Percentiles rank a stretch among this genome's conserved stretches.
These are phyloP conservation scores for Turritopsis rubra DNA, from an alignment of 30 jellyfish, hydroid and myxozoan genomes.

Conservation along the genomic window DNA sequence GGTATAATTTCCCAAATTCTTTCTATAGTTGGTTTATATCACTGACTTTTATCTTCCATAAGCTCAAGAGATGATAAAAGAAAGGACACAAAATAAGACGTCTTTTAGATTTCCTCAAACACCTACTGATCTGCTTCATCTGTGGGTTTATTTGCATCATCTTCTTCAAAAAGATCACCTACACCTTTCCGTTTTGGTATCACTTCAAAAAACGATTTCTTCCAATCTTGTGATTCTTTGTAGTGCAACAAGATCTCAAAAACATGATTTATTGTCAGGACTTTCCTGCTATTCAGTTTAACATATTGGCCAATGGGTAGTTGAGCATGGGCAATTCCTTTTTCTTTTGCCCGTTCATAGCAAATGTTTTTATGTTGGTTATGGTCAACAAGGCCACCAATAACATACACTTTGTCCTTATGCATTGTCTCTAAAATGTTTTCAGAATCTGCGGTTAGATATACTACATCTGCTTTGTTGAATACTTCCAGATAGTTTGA, in stretches of 20 bases:
- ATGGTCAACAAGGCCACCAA: constrained; percentile 96
- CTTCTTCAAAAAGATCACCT: constrained; percentile 12
- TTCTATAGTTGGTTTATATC: no score
- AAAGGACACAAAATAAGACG: no score
- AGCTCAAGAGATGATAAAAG: no score
- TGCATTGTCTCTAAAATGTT: constrained; percentile 61
- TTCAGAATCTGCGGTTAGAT: constrained; percentile 82
- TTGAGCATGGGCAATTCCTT: constrained; percentile 73
- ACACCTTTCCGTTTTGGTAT: constrained; percentile 86
- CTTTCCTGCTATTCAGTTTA: constrained; percentile 56
- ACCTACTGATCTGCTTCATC: neutral
- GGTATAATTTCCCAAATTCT: no score
- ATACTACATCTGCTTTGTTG: constrained; percentile 48
- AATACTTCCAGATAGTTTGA: constrained; percentile 47
- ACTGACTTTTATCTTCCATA: no score
- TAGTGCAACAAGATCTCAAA: constrained; percentile 65
- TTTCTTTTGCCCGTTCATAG: constrained; percentile 53
- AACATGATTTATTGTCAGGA: constrained; percentile 85
- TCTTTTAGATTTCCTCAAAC: neutral
- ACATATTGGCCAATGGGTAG: constrained; percentile 82
- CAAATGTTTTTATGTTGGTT: constrained; percentile 95
- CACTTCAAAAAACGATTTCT: constrained; percentile 67
- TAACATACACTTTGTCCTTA: constrained; percentile 56
- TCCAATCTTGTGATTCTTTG: constrained; percentile 62
- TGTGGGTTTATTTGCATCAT: neutral